Base-by-base conservation (phyloP, 2,888 invertebrate genomes). In the Cabera pusaria region DNA sequence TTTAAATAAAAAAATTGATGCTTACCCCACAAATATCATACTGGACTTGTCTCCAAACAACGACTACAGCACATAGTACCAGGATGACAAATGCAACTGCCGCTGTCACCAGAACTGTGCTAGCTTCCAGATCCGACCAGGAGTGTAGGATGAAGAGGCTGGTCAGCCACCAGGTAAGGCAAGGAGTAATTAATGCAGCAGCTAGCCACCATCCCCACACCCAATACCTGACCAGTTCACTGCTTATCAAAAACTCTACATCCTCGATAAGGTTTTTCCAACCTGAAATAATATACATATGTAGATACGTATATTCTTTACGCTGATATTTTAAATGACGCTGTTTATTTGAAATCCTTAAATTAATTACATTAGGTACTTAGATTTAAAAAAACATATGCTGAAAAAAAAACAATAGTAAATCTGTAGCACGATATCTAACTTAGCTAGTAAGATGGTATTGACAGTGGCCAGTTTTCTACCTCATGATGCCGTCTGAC, bases 201-300 rank as follows among this genome's bases (percentile, higher is more conserved):
- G 66, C 66, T 0, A 56, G 45, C 40, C 70, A 77, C 85, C 85
- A 85, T 0, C 78, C 79, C 49, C 68, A 44, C 8, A 70, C 58
- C 85, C 87, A 86, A 22, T 35, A 56, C 34, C 60, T 72, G 0
- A 37, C 18, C 1, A 85, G 28, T 1, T 60, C 47, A 1, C 46
- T 45, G 0, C 75, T 74, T 0, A 67, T 77, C 7, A 87, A 40
- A 44, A 86, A 86, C 32, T 79, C 81, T 1, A 86, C 61, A 38
- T 87, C 87, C 56, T 78, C 75, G 1, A 68, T 57, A 6, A 87
- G 50, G 1, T 60, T 50, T 49, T 69, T 78, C 74, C 79, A 76
- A 32, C 85, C 87, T 87, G 49, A 4, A 10, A 19, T 12, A 6
- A n/a, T n/a, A 18, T 7, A 7, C n/a, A n/a, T n/a, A n/a, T n/a